phyloP scores from a whole-genome alignment of 2,888 invertebrate species.

The Thalpophila matura region DNA sequence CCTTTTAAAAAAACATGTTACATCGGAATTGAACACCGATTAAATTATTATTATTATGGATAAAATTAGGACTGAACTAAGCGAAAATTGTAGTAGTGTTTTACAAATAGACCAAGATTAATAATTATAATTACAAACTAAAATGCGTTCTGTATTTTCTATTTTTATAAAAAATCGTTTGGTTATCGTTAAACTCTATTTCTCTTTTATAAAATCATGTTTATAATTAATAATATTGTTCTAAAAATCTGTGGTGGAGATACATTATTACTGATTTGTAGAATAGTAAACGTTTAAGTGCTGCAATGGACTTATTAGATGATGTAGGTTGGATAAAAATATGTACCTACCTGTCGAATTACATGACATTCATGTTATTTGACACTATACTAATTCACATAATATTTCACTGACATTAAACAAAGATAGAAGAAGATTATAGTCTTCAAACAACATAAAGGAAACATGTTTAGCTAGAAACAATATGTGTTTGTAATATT shows the following conservation, averaged over 20 bases:
- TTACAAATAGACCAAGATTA: constrained; percentile 42
- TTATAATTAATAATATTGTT: constrained; percentile 32
- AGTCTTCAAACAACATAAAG: not conserved
- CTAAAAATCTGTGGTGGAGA: constrained; percentile 36
- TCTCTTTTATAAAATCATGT: constrained; percentile 46
- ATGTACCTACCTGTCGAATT: constrained; percentile 7
- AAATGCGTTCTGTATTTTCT: constrained; percentile 52
- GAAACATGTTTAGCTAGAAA: not conserved
- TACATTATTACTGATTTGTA: constrained; percentile 36
- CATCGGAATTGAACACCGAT: constrained; percentile 46
- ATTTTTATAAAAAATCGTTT: constrained; percentile 55
- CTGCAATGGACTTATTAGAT: constrained; percentile 39
- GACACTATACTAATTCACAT: not conserved
- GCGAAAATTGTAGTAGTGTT: constrained; percentile 43
- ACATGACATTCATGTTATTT: not conserved
- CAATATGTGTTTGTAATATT: not conserved
- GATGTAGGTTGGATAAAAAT: constrained; percentile 46
- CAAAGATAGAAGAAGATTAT: not conserved
- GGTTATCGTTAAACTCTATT: constrained; percentile 48
- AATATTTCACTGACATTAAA: not conserved
- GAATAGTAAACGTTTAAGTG: constrained; percentile 36
- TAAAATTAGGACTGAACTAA: constrained; percentile 48
- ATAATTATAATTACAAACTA: constrained; percentile 35
- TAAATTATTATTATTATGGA: constrained; percentile 29
- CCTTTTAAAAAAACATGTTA: constrained; percentile 31